These are phyloP conservation scores for Sylvietta virens DNA, from an alignment of 2,113 vertebrate species.

Conservation along the genomic window DNA sequence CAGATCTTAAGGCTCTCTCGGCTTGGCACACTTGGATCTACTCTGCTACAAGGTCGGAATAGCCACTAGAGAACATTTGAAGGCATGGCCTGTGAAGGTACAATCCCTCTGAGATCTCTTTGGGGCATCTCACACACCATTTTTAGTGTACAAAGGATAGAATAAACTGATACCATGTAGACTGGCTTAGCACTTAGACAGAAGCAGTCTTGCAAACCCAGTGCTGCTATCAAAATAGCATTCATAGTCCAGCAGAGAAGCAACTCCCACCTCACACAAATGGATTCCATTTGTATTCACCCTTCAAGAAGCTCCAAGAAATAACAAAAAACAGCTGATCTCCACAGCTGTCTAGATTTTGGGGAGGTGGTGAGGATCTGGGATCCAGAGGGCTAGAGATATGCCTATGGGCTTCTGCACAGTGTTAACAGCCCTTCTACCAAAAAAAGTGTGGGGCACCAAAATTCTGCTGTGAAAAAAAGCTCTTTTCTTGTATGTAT, in stretches of 20 bases:
- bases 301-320: neutral
- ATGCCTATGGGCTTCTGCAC: neutral
- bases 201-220: neutral
- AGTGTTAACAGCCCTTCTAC: neutral
- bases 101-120: neutral
- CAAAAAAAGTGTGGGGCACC: neutral
- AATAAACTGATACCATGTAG: neutral
- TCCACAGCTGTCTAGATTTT: neutral
- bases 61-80: neutral
- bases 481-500: neutral
- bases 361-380: neutral
- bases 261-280: neutral
- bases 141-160: neutral
- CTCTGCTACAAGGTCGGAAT: neutral
- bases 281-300: neutral
- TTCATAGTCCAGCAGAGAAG: neutral
- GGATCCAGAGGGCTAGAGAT: neutral
- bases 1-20: neutral
- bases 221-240: neutral
- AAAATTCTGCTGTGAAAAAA: neutral
- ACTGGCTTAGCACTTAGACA: neutral
- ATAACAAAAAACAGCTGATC: neutral
- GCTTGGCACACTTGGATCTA: neutral
- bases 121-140: neutral
- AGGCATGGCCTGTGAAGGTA: neutral